A percentile compares a stretch with the other conserved stretches of the same genome.
These are phyloP conservation scores for Julus scandinavius DNA, from an alignment of 2,888 invertebrate species.

Conservation along the genomic window DNA sequence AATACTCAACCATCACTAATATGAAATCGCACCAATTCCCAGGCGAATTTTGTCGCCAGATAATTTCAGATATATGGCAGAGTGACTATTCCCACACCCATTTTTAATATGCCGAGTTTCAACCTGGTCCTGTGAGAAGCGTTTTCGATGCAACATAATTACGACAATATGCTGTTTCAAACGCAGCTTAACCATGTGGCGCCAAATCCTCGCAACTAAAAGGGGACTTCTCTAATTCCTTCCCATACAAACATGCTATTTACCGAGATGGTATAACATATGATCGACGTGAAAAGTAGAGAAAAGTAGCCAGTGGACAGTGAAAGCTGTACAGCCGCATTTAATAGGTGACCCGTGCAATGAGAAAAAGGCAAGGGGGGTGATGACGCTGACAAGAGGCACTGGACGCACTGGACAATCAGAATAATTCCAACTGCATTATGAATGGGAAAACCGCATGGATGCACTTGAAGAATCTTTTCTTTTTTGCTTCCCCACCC, in stretches of 20 bases:
- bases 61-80: not conserved
- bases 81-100: not conserved
- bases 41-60: not conserved
- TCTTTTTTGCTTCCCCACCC: not conserved
- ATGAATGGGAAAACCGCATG: conserved; percentile 22
- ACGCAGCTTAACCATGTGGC: not conserved
- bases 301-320: conserved; percentile 10
- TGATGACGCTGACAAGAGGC: not conserved
- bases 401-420: not conserved
- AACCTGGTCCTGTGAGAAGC: not conserved
- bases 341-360: conserved; percentile 1
- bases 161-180: not conserved
- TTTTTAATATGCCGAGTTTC: conserved; percentile 17
- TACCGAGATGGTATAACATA: not conserved
- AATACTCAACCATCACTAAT: too few relatives aligned
- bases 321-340: not conserved
- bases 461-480: conserved; percentile 19
- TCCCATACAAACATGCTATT: not conserved
- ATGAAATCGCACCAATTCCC: not conserved
- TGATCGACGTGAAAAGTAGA: not conserved
- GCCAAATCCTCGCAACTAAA: not conserved
- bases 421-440: not conserved
- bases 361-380: not conserved
- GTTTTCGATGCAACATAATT: not conserved
- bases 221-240: not conserved